Percentiles rank a stretch among this genome's conserved stretches.
Conservation (phyloP, 2,113 vertebrate genomes). For the Semicossyphus pulcher region DNA sequence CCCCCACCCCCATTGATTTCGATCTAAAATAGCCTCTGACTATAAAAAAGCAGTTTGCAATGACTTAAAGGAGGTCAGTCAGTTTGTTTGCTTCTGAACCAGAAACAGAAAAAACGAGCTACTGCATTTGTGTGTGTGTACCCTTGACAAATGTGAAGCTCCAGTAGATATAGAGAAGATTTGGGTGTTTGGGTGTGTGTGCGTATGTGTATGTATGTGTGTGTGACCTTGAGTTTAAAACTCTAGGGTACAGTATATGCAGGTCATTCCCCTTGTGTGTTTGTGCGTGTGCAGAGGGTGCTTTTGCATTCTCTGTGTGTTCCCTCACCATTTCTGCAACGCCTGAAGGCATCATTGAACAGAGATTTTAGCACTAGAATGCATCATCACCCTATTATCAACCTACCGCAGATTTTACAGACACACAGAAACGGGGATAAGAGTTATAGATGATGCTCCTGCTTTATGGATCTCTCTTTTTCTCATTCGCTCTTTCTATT, state of each 20-base stretch:
- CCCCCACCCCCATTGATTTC: too few relatives aligned
- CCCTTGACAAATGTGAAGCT: not conserved
- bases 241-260: not conserved
- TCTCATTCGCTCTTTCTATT: not conserved
- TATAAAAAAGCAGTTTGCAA: too few relatives aligned
- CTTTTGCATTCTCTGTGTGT: not conserved
- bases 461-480: not conserved
- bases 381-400: slow-evolving; percentile 1
- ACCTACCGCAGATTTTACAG: not conserved
- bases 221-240: slow-evolving; percentile 6
- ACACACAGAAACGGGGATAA: not conserved
- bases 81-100: too few relatives aligned
- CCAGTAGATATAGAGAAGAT: too few relatives aligned
- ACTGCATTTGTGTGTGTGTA: not conserved
- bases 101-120: not conserved
- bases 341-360: slow-evolving; percentile 31
- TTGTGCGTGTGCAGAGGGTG: not conserved
- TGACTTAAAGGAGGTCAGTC: too few relatives aligned
- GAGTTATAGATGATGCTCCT: not conserved
- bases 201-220: not conserved
- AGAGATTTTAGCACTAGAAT: not conserved
- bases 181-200: too few relatives aligned
- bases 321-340: not conserved
- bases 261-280: not conserved
- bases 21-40: too few relatives aligned